Evolutionary conservation across 2,888 invertebrate species (phyloP).

Genomic region (Sipha maydis): DNA sequence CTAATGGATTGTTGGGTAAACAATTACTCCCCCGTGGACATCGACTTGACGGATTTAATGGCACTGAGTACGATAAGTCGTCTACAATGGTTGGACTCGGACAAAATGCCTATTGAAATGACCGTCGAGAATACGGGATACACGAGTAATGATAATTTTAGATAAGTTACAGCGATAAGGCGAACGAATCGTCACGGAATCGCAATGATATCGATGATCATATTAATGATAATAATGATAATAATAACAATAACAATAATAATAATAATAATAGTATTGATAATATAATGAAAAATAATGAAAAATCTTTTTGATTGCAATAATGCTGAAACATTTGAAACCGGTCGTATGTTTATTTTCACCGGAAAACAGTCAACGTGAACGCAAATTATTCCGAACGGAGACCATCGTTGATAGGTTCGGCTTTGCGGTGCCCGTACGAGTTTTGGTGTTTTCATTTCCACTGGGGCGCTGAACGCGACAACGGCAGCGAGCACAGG

Average conservation of each 20-base stretch:
- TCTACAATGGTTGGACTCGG: background rate
- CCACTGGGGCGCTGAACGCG: conserved; percentile 8
- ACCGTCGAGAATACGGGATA: background rate
- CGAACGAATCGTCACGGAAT: background rate
- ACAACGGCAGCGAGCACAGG: conserved; percentile 5
- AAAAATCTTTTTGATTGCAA: too few species aligned
- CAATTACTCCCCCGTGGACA: background rate
- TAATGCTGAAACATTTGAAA: background rate
- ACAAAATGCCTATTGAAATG: background rate
- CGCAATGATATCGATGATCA: background rate
- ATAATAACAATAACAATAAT: too few species aligned
- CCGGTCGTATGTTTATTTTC: background rate
- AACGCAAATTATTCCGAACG: background rate
- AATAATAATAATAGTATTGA: background rate
- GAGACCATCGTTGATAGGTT: conserved; percentile 1
- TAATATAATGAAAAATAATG: too few species aligned
- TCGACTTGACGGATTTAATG: background rate
- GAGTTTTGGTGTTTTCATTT: conserved; percentile 42
- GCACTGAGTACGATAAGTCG: background rate
- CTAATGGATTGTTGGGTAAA: background rate
- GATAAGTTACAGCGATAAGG: background rate
- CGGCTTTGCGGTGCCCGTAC: conserved; percentile 23
- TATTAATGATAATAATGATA: too few species aligned
- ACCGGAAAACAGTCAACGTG: background rate
- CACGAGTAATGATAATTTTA: background rate